Base-by-base conservation (phyloP, 2,797 vertebrate genomes). In the Uromys caudimaculatus region DNA sequence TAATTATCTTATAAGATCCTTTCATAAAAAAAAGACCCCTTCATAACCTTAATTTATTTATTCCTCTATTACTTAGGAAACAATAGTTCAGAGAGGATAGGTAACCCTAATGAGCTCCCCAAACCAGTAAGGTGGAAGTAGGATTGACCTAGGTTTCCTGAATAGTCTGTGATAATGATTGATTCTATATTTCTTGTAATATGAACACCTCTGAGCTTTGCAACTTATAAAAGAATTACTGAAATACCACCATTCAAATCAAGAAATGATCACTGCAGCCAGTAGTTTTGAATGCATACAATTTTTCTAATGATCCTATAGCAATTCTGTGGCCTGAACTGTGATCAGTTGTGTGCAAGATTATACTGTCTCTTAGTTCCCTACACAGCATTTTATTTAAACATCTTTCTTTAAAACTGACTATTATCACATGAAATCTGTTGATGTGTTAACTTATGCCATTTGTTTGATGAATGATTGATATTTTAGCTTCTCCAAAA, bases 221-320 rank as follows among this genome's bases (percentile, higher is more conserved):
- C 38, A 90, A 16, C n/a, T 92, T 91, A 62, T 17, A 79, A 87
- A 56, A 87, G 92, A 94, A 56, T 47, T 67, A 82, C n/a, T 90
- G 62, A 88, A 90, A 85, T 1, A 1, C 85, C 32, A 52, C 38
- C 50, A 88, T 90, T 78, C 17, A 60, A 90, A 41, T 62, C 4
- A 69, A 78, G 54, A 84, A 76, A 50, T 73, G 58, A 58, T 24
- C 52, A 13, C 83, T 62, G 93, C 85, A 89, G 3, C 58, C 47
- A 71, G 27, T 56, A 92, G 16, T 60, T 96, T 95, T 82, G 44
- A 62, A 76, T 62, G 67, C 35, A 47, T 90, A 88, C 90, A 95
- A 67, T 92, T 88, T 41, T 92, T 93, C 13, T 54, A 0, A 73
- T 93, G 14, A 44, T 8, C 21, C 9, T 35, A 21, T 91, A 95